Evolutionary conservation across 2,797 vertebrate genomes (phyloP), one percentile per base, ranked within the genome.

Genomic region (Nothura maculosa): DNA sequence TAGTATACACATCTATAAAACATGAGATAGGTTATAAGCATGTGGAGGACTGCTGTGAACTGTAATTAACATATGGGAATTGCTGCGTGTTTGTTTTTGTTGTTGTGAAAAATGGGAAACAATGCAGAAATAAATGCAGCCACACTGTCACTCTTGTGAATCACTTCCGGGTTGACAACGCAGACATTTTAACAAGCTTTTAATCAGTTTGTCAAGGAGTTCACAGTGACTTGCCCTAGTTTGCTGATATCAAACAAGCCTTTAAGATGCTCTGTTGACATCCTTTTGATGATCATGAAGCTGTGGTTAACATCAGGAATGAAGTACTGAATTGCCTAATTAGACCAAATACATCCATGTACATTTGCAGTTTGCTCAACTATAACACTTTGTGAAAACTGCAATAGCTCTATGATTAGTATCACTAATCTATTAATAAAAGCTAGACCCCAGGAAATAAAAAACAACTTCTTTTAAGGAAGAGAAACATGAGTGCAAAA

Each of bases 391-490:
- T 57, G 40, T 58, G 27, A 80, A 76, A 80, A 8, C 40, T 77
- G n/a, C 12, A 86, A 57, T 40, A 63, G 32, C 9, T 70, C 42
- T 72, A 20, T 84, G 85, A 94, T 92, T 83, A 94, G 84, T 85
- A 86, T 25, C 28, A 15, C 12, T 2, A 64, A 84, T 40, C 52
- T 67, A 78, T 68, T 55, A 95, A 82, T 57, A 92, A 96, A 95
- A 90, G 7, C 27, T 69, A 90, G 91, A 50, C 22, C 21, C 16
- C 54, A 34, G 32, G 66, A 78, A 79, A 82, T 13, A 48, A 79
- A 93, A 73, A 92, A 32, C 7, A 42, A 57, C 20, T 52, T 36
- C 7, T 58, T 92, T 91, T 72, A 67, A 87, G 47, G 22, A 45
- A 93, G 28, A 60, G 55, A 85, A 77, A 93, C 87, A 78, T n/a